Conservation (phyloP, 2,888 invertebrate species). For the Megastigmus dorsalis region DNA sequence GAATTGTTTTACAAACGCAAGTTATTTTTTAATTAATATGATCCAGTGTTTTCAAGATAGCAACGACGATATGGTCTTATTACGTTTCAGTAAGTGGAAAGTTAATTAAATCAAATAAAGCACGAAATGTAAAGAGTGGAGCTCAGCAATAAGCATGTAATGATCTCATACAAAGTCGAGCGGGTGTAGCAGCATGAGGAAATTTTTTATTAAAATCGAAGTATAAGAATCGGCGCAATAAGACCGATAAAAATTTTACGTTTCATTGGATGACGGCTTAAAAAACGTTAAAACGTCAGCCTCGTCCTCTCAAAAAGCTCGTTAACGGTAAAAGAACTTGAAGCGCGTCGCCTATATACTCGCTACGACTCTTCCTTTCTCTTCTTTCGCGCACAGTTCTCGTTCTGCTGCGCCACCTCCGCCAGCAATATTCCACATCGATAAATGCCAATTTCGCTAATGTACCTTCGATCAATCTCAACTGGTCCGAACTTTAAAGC, state of each 20-base stretch:
- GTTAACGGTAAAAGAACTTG: constrained; percentile 29
- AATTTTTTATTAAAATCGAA: constrained; percentile 6
- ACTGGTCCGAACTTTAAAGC: constrained; percentile 46
- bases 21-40: too few species aligned
- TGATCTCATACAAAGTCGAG: not conserved
- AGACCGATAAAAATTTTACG: constrained; percentile 11
- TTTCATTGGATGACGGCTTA: constrained; percentile 14
- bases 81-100: too few species aligned
- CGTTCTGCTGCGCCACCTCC: constrained; percentile 24
- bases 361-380: constrained; percentile 3
- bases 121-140: not conserved
- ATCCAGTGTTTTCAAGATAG: too few species aligned
- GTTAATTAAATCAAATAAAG: not conserved
- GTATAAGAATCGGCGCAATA: not conserved
- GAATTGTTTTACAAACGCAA: too few species aligned
- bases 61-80: too few species aligned
- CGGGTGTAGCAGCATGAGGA: not conserved
- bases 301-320: constrained; percentile 32
- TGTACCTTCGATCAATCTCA: constrained; percentile 51
- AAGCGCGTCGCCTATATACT: constrained; percentile 14
- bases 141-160: not conserved
- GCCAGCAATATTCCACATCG: constrained; percentile 55
- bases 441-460: constrained; percentile 56
- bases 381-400: not conserved
- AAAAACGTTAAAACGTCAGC: constrained; percentile 23